Base-by-base conservation (phyloP, 2,113 vertebrate species). In the Oenanthe oenanthe region DNA sequence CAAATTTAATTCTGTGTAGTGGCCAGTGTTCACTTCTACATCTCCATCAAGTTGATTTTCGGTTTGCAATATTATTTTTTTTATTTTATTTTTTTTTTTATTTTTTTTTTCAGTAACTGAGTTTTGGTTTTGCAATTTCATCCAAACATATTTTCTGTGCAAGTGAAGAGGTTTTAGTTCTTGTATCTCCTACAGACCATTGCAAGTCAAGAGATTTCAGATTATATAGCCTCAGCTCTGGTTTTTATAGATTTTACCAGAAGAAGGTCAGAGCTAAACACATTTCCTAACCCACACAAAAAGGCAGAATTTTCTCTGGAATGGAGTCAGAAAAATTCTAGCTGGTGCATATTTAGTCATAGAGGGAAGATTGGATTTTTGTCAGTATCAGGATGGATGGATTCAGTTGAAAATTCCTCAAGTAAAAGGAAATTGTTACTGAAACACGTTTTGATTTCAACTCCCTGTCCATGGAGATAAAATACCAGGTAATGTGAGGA, bases 1-100 rank as follows among this genome's bases (percentile, higher is more conserved):
- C 51, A 74, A 4, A 4, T 68, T 70, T 22, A 65, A 31, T 65
- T 79, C 67, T 38, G 0, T 0, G 0, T 57, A 34, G 17, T 26
- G 20, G 15, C 38, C 58, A 67, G 2, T 48, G 28, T 71, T 89
- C 28, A 62, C 4, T 34, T 70, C 36, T 42, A 29, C 40, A 12
- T 32, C 20, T 74, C 51, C 51, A 38, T 43, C 34, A 65, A 17
- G 11, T 16, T 75, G 32, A 8, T 45, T 80, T 68, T 45, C 6
- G 10, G 51, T 63, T 91, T 56, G 29, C 8, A 65, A 18, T 36
- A n/a, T n/a, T n/a, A n/a, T n/a, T n/a, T n/a, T n/a, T n/a, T n/a
- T n/a, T n/a, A n/a, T n/a, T n/a, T n/a, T n/a, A 38, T 45, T 45
- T 45, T 28, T n/a, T 32, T 13, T 34, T n/a, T n/a, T 13, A 17